Conservation (phyloP, 1,140 invertebrate genomes). For the Trigoniulus corallinus region DNA sequence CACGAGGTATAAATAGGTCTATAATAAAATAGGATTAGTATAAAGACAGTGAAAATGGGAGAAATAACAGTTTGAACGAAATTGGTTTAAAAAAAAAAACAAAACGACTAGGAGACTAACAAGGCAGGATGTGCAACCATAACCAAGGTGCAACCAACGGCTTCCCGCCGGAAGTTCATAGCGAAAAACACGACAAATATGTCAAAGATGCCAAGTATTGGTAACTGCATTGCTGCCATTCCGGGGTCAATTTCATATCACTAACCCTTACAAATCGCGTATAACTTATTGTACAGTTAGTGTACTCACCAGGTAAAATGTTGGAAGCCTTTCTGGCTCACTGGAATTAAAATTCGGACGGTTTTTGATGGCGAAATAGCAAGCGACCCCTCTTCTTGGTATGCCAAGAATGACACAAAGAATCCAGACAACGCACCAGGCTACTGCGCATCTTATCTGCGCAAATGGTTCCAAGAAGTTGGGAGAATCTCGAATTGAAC, state of each 20-base stretch:
- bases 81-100: no score
- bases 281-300: constrained; percentile 13
- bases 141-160: no score
- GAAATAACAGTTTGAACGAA: no score
- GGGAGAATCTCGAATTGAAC: background rate
- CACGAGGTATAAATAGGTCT: no score
- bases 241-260: constrained; percentile 35
- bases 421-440: constrained; percentile 77
- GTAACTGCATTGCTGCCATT: constrained; percentile 50
- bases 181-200: constrained; percentile 54
- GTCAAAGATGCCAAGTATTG: constrained; percentile 58
- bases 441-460: constrained; percentile 60
- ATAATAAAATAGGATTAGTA: no score
- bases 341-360: constrained; percentile 26
- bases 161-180: constrained; percentile 35
- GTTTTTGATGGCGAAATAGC: constrained; percentile 53
- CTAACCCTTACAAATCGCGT: constrained; percentile 8
- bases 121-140: no score
- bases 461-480: constrained; percentile 27
- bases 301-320: constrained; percentile 40
- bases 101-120: no score
- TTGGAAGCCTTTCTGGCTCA: constrained; percentile 10
- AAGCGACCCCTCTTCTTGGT: constrained; percentile 70
- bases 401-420: constrained; percentile 87
- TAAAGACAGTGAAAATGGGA: no score